A percentile compares a stretch with the other conserved stretches of the same genome.
These are phyloP conservation scores for Odontamblyopus rebecca DNA, from an alignment of 2,797 vertebrate species.

Conservation along the genomic window DNA sequence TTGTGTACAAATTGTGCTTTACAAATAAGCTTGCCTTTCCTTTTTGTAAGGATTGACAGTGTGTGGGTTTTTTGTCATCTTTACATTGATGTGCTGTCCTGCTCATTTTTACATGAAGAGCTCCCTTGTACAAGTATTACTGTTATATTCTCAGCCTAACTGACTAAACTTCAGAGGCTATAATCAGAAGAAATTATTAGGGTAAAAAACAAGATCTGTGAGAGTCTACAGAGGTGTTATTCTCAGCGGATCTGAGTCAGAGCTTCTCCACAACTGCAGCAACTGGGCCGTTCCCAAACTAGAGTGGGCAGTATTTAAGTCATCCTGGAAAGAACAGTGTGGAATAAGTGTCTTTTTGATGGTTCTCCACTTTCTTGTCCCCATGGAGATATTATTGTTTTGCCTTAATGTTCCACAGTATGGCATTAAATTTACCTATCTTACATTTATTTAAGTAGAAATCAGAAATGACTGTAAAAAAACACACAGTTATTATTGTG, in stretches of 20 bases:
- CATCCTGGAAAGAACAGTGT: not conserved
- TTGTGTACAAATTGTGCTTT: no score
- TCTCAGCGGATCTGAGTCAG: constrained; percentile 8
- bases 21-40: no score
- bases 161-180: not conserved
- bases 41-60: not conserved
- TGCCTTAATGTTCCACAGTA: no score
- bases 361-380: no score
- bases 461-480: no score
- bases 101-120: not conserved
- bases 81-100: not conserved
- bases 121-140: not conserved
- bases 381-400: no score
- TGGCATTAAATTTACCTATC: no score
- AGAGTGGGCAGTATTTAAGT: constrained; percentile 1
- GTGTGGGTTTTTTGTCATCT: not conserved
- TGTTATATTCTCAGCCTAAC: not conserved
- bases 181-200: not conserved
- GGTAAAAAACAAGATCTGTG: not conserved
- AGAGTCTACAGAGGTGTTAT: not conserved
- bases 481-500: no score
- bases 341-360: not conserved
- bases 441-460: no score
- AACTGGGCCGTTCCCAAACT: not conserved
- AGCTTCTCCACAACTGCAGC: not conserved